A percentile compares a stretch with the other conserved stretches of the same genome.
phyloP scores from a whole-genome alignment of 2,888 invertebrate genomes.

The Caenorhabditis sp. region DNA sequence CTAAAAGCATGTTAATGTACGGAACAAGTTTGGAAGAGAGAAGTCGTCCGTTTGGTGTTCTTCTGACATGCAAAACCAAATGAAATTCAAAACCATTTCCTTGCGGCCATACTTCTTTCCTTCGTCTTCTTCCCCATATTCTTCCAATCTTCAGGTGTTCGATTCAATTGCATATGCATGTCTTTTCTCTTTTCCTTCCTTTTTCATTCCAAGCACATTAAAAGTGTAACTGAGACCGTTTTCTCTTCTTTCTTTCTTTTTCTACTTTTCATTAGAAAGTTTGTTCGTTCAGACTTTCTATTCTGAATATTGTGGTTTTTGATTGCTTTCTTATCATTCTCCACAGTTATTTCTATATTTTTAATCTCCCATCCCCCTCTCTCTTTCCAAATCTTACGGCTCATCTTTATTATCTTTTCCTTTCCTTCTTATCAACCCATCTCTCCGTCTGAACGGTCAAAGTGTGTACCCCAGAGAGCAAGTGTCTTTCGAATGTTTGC shows the following conservation, averaged over 20 bases:
- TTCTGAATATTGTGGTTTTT: slow-evolving; percentile 6
- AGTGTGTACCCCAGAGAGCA: slow-evolving; percentile 17
- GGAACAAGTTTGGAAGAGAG: slow-evolving; percentile 53
- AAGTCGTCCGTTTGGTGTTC: slow-evolving; percentile 30
- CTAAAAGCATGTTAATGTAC: slow-evolving; percentile 60
- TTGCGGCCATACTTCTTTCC: too few relatives aligned
- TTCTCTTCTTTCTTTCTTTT: not conserved
- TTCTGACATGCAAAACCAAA: slow-evolving; percentile 54
- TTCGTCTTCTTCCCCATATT: slow-evolving; percentile 18
- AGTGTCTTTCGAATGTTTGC: slow-evolving; percentile 56
- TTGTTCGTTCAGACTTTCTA: too few relatives aligned
- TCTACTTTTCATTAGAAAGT: slow-evolving; percentile 7
- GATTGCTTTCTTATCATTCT: slow-evolving; percentile 14
- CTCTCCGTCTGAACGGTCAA: slow-evolving; percentile 45
- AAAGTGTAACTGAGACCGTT: slow-evolving; percentile 26
- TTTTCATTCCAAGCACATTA: slow-evolving; percentile 23
- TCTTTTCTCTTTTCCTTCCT: not conserved
- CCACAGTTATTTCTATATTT: slow-evolving; percentile 1
- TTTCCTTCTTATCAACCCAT: slow-evolving; percentile 38
- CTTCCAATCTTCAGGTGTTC: slow-evolving; percentile 37
- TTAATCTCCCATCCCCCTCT: not conserved
- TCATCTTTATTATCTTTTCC: slow-evolving; percentile 29
- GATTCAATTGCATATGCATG: slow-evolving; percentile 37
- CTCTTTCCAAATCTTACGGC: slow-evolving; percentile 26
- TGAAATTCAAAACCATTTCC: slow-evolving; percentile 53